A percentile compares a stretch with the other conserved stretches of the same genome.
phyloP scores from a whole-genome alignment of 2,888 invertebrate species.

The Candidula unifasciata region DNA sequence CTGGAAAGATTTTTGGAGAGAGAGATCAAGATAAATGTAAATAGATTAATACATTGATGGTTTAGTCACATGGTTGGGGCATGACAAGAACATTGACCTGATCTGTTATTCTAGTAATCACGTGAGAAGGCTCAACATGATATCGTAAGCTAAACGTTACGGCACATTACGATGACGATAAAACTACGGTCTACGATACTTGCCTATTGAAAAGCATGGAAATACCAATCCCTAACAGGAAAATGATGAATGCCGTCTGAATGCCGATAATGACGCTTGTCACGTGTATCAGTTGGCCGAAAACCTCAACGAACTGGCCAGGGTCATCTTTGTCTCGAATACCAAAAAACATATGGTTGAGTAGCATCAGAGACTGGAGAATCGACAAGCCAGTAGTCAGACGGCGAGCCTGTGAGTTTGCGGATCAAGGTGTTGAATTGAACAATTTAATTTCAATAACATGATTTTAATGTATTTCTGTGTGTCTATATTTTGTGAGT shows the following conservation, averaged over 20 bases:
- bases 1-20: no score
- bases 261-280: slow-evolving; percentile 38
- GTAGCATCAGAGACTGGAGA: slow-evolving; percentile 70
- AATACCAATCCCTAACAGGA: background rate
- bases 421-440: no score
- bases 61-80: no score
- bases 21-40: no score
- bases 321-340: slow-evolving; percentile 64
- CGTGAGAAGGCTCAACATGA: no score
- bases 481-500: no score
- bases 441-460: no score
- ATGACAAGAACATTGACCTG: no score
- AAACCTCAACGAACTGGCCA: slow-evolving; percentile 51
- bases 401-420: slow-evolving; percentile 68
- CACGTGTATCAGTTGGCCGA: slow-evolving; percentile 36
- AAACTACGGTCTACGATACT: background rate
- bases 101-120: no score
- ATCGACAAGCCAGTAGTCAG: slow-evolving; percentile 72
- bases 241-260: slow-evolving; percentile 16
- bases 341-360: slow-evolving; percentile 74
- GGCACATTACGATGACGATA: background rate
- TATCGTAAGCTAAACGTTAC: no score
- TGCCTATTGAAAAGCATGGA: slow-evolving; percentile 34
- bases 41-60: no score
- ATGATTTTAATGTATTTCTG: no score